These are phyloP conservation scores for Cydia strobilella DNA, from an alignment of 1,140 invertebrate species.

Conservation along the genomic window DNA sequence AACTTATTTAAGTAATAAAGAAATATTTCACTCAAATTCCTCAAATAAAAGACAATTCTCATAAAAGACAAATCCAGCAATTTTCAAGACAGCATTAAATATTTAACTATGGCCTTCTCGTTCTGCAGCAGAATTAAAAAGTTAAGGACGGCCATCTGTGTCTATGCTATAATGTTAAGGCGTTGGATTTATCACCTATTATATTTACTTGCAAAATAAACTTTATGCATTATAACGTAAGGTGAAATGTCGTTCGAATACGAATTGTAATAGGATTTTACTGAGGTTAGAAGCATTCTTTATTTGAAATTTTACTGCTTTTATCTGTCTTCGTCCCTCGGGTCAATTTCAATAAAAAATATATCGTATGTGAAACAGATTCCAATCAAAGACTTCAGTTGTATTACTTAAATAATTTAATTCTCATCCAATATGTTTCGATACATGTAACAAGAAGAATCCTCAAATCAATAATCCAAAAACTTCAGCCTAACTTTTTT, in stretches of 20 bases:
- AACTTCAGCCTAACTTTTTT: too few relatives aligned
- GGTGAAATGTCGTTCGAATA: not conserved
- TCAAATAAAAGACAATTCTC: not conserved
- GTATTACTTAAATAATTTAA: too few relatives aligned
- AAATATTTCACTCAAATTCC: not conserved
- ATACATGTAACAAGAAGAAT: too few relatives aligned
- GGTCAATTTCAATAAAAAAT: slow-evolving; percentile 10
- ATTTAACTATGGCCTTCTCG: slow-evolving; percentile 17
- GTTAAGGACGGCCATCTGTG: slow-evolving; percentile 17
- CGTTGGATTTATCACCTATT: not conserved
- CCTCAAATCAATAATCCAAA: too few relatives aligned
- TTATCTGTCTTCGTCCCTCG: not conserved
- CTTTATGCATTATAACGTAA: not conserved
- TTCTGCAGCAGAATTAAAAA: not conserved
- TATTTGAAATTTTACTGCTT: not conserved
- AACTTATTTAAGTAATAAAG: too few relatives aligned
- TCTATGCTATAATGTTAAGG: slow-evolving; percentile 8
- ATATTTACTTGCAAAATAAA: not conserved
- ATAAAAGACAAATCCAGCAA: too few relatives aligned
- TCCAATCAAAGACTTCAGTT: too few relatives aligned
- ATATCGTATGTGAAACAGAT: slow-evolving; percentile 3
- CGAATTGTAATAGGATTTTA: not conserved
- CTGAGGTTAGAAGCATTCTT: not conserved
- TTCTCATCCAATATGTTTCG: too few relatives aligned
- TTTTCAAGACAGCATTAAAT: not conserved